Evolutionary conservation across 2,888 invertebrate species (phyloP).

Genomic region (Acheta domesticus): DNA sequence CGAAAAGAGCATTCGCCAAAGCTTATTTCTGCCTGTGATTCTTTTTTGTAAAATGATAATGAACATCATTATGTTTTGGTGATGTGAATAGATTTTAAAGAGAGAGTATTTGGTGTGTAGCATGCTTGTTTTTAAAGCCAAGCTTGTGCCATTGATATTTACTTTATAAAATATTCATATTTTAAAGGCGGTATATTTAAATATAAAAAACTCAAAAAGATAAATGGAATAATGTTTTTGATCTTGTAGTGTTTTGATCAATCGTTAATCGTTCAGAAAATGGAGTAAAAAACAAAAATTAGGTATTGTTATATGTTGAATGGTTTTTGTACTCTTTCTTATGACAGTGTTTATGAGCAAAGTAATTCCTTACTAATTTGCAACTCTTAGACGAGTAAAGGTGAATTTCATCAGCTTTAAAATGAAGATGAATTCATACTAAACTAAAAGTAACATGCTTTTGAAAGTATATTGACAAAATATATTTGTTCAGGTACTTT

Average conservation of each 20-base stretch:
- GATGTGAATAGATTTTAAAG: constrained; percentile 31
- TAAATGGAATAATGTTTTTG: background rate
- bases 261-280: background rate
- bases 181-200: background rate
- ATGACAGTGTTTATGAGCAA: background rate
- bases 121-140: constrained; percentile 27
- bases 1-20: constrained; percentile 30
- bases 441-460: no score
- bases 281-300: background rate
- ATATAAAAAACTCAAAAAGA: background rate
- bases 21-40: constrained; percentile 35
- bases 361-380: background rate
- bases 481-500: no score
- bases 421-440: no score
- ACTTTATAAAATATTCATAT: constrained; percentile 9
- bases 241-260: background rate
- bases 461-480: no score
- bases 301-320: background rate
- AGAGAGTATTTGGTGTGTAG: constrained; percentile 23
- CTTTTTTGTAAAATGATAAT: constrained; percentile 32
- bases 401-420: no score
- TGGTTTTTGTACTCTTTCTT: background rate
- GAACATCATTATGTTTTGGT: constrained; percentile 30
- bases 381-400: no score
- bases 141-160: constrained; percentile 23